Percentiles rank a stretch among this genome's conserved stretches.
These are phyloP conservation scores for Siderastrea radians DNA, from an alignment of 92 coral and sea anemone species.

Conservation along the genomic window DNA sequence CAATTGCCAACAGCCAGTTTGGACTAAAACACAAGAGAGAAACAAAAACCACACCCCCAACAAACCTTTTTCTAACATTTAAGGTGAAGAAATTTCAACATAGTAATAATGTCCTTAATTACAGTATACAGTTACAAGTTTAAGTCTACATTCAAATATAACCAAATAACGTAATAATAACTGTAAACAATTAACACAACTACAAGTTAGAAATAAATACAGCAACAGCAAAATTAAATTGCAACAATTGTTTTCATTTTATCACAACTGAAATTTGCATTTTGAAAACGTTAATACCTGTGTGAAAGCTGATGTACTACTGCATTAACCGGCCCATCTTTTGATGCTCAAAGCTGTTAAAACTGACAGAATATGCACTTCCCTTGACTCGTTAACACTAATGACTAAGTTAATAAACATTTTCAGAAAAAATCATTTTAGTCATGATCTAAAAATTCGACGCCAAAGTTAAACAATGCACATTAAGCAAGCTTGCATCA, in stretches of 20 bases:
- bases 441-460: no score
- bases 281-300: background rate
- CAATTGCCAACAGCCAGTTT: background rate
- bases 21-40: background rate
- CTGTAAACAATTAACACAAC: no score
- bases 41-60: background rate
- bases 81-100: no score
- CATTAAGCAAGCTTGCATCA: no score
- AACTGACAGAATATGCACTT: conserved; percentile 15
- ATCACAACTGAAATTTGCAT: background rate
- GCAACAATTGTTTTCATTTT: background rate
- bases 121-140: no score
- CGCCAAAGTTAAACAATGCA: no score
- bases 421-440: no score
- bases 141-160: no score
- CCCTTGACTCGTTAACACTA: background rate
- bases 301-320: background rate
- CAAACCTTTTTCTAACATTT: background rate
- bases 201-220: no score
- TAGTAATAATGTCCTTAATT: no score
- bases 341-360: conserved; percentile 6
- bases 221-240: no score
- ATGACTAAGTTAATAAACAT: background rate
- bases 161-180: no score
- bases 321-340: background rate